Base-by-base conservation (phyloP, 2,888 invertebrate species). In the Aelia acuminata region DNA sequence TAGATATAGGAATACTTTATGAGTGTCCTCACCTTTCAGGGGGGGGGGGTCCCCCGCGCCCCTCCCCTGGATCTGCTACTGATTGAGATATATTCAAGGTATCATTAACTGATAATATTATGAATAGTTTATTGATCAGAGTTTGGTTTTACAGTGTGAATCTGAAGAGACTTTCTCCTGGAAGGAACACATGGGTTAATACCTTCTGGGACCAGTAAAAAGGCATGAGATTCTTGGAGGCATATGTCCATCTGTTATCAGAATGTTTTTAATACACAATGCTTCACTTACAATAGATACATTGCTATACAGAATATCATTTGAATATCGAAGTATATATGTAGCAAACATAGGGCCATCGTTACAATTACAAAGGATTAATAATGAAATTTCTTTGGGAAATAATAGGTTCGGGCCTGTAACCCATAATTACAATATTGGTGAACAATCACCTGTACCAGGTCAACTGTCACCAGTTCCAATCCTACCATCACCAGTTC, bases 121-220 rank as follows among this genome's bases (percentile, higher is more conserved):
- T 49, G 4, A 0, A 49, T 49, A 49, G 18, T 49, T 18, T 43
- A 70, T 70, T 70, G 63, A 70, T 70, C 31, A 70, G 35, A 35
- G 31, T 70, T 70, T 70, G 35, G 35, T 70, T 70, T 70, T 70
- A 35, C 63, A 70, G 63, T 35, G 63, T 31, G 63, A 70, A 70
- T 70, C 63, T 70, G 63, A 70, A 18, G 63, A 70, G 18, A 35
- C 63, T 70, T 70, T 70, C 63, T 70, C 63, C 18, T 20, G 63
- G 63, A 70, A 35, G 63, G 35, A 57, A 70, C 63, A 70, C 7
- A 15, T 7, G 18, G 18, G 31, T 70, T 43, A 35, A 20, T 20
- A 18, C 26, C 63, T 35, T 35, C 63, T 5, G 18, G 63, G 31
- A 35, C 5, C 31, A 7, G 35, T 70, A 35, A 70, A 35, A 35